phyloP scores from a whole-genome alignment of 2,888 invertebrate genomes.

The Spisula subtruncata region DNA sequence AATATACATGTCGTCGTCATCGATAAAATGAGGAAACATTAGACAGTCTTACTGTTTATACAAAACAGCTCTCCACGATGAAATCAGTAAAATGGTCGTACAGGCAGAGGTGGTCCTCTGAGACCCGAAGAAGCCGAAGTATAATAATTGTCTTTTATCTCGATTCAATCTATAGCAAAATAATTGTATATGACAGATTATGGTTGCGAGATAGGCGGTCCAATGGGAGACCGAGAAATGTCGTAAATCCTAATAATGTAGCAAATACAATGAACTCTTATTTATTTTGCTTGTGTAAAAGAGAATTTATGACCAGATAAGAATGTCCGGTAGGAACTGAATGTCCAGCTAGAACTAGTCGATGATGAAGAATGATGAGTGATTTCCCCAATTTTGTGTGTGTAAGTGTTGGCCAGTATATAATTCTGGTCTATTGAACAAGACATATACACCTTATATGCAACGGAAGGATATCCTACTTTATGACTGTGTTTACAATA shows the following conservation, averaged over 20 bases:
- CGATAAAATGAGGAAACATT: too few relatives aligned
- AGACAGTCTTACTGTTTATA: too few relatives aligned
- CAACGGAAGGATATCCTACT: too few relatives aligned
- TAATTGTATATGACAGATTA: conserved; percentile 35
- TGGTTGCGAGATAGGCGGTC: conserved; percentile 10
- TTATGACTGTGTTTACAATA: too few relatives aligned
- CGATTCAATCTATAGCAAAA: conserved; percentile 8
- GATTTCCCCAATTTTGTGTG: too few relatives aligned
- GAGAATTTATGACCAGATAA: conserved; percentile 1
- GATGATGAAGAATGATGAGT: neutral
- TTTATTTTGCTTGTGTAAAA: conserved; percentile 13
- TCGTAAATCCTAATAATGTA: conserved; percentile 37
- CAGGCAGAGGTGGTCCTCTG: neutral
- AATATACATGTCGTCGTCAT: too few relatives aligned
- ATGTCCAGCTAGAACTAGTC: neutral
- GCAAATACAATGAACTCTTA: conserved; percentile 11
- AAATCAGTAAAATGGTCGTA: neutral
- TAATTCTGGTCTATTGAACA: too few relatives aligned
- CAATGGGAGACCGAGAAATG: neutral
- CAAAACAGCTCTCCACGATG: too few relatives aligned
- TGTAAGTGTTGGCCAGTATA: too few relatives aligned
- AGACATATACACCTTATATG: too few relatives aligned
- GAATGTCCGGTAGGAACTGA: neutral
- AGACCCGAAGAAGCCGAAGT: neutral
- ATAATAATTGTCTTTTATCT: conserved; percentile 22